A percentile compares a stretch with the other conserved stretches of the same genome.
Evolutionary conservation across 2,888 invertebrate species (phyloP).

Genomic region (Drosophila melanosoma): DNA sequence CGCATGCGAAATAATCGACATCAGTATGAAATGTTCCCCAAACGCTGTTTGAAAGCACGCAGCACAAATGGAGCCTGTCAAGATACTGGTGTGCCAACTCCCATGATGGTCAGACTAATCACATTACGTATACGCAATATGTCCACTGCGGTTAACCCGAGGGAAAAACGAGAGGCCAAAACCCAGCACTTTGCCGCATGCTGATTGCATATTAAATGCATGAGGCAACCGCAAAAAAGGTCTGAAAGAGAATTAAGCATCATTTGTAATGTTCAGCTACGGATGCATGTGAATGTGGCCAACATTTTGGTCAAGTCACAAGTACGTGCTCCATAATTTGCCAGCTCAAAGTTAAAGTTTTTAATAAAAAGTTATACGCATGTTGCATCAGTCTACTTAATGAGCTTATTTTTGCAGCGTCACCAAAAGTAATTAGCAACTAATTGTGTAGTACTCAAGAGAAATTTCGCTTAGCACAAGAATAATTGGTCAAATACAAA

Average conservation of each 20-base stretch:
- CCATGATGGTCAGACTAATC: slow-evolving; percentile 44
- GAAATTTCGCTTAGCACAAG: neutral
- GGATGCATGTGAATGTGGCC: slow-evolving; percentile 37
- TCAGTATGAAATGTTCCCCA: slow-evolving; percentile 50
- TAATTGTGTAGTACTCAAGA: slow-evolving; percentile 35
- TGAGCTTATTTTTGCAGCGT: slow-evolving; percentile 13
- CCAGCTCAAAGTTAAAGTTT: neutral
- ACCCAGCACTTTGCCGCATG: slow-evolving; percentile 40
- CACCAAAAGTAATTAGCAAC: slow-evolving; percentile 40
- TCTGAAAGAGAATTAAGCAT: slow-evolving; percentile 51
- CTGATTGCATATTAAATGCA: slow-evolving; percentile 62
- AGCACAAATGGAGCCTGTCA: slow-evolving; percentile 14
- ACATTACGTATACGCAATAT: slow-evolving; percentile 67
- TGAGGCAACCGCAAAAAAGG: slow-evolving; percentile 14
- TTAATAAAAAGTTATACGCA: slow-evolving; percentile 11
- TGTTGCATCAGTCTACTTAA: slow-evolving; percentile 16
- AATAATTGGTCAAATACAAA: neutral
- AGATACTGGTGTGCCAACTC: slow-evolving; percentile 20
- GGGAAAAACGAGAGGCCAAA: slow-evolving; percentile 3
- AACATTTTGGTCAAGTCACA: slow-evolving; percentile 26
- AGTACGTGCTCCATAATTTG: slow-evolving; percentile 41
- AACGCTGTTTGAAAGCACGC: slow-evolving; percentile 38
- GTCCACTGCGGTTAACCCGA: slow-evolving; percentile 14
- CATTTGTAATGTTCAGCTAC: slow-evolving; percentile 40
- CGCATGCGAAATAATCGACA: slow-evolving; percentile 47